Conservation (phyloP, 2,797 vertebrate genomes). For the Melanotaenia nigrans region DNA sequence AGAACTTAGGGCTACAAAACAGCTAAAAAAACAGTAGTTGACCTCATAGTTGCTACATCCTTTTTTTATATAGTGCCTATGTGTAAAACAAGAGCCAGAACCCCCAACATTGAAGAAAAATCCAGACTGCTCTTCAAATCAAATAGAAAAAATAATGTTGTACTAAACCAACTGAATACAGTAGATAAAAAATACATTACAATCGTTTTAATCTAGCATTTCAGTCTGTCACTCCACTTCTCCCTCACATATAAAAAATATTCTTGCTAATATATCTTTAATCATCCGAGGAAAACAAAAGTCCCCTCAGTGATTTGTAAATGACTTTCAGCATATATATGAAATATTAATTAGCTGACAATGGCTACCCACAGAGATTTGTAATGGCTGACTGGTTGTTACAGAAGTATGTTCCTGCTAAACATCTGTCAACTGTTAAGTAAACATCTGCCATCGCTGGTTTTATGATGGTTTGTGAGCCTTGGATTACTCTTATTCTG, state of each 20-base stretch:
- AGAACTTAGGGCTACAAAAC: not conserved
- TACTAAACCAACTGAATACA: not conserved
- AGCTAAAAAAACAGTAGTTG: not conserved
- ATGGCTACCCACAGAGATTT: not conserved
- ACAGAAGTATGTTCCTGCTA: constrained; percentile 9
- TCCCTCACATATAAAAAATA: not conserved
- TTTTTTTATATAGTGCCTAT: not conserved
- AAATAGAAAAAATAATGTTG: not conserved
- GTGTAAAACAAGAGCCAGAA: not conserved
- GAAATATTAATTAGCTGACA: constrained; percentile 15
- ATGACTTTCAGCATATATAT: constrained; percentile 12
- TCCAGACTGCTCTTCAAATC: not conserved
- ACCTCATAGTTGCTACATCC: not conserved
- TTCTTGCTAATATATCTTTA: not conserved
- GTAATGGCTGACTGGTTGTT: constrained; percentile 6
- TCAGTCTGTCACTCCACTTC: constrained; percentile 13
- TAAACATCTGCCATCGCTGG: constrained; percentile 35
- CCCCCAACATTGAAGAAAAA: not conserved
- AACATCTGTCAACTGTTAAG: constrained; percentile 39
- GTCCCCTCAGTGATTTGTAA: not conserved
- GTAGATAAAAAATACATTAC: not conserved
- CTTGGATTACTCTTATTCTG: not conserved
- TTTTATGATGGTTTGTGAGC: constrained; percentile 15
- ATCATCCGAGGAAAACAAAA: not conserved
- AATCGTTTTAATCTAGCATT: not conserved